Base-by-base conservation (phyloP, 2,888 invertebrate genomes). In the Hypercompe scribonia region DNA sequence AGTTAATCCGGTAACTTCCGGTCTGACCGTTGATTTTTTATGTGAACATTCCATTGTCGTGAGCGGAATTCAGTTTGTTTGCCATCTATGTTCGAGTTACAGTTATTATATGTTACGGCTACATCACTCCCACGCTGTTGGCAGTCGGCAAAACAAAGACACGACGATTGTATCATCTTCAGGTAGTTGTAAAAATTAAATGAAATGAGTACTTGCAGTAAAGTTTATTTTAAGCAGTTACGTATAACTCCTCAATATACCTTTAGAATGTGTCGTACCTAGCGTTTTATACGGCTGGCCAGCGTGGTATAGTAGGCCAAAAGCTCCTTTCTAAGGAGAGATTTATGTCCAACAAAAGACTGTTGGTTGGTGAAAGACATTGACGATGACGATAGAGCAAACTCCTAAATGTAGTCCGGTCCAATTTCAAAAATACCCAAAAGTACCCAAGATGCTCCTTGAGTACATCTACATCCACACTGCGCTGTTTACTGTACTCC, bases 1-100 rank as follows among this genome's bases (percentile, higher is more conserved):
- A 33, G 34, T 58, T 76, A 72, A 78, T 73, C 58, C 34, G 11
- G 31, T 66, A 70, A 34, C 73, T 79, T 78, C 70, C 76, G 64
- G 75, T 64, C 42, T 7, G 64, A 66, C 42, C 33, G 28, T 50
- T 39, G 65, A 36, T 65, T 72, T 71, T 69, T 65, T 75, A 28
- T 70, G 46, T 46, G 54, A 75, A 75, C 65, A 63, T 68, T 54
- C 63, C 69, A 74, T 71, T 72, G 66, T 75, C 72, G 72, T 72
- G 66, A 72, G 75, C 63, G 61, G 69, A 68, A 50, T 72, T 72
- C n/a, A 72, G 66, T 68, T 63, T 67, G 39, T 67, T 69, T 10
- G 63, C 63, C 64, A 75, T 75, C 71, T 75, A 68, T 63, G 67
- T 61, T 36, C 24, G 54, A 42, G 58, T 21, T 72, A 70, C 72